Conservation (phyloP, 1,140 invertebrate species). For the Drosophila bipectinata region DNA sequence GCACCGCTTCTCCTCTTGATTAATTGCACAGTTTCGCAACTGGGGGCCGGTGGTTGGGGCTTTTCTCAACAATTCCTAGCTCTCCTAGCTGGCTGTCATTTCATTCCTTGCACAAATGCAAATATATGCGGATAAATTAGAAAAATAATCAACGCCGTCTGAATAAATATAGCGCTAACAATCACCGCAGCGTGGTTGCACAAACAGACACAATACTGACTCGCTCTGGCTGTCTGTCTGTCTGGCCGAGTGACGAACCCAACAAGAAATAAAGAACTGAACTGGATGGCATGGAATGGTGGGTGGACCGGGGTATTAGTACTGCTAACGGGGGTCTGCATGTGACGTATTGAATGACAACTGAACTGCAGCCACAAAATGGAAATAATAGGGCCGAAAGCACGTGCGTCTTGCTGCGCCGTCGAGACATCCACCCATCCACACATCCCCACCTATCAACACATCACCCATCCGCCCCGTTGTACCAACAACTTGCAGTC, state of each 20-base stretch:
- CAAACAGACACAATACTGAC: constrained; percentile 22
- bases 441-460: too few species aligned
- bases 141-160: constrained; percentile 52
- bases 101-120: constrained; percentile 42
- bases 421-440: neutral
- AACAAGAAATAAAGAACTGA: neutral
- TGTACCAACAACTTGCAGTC: constrained; percentile 8
- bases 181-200: constrained; percentile 46
- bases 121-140: constrained; percentile 56
- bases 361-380: neutral
- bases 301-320: neutral
- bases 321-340: constrained; percentile 11
- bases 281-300: neutral
- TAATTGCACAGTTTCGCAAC: constrained; percentile 38
- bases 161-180: constrained; percentile 58
- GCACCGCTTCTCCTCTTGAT: constrained; percentile 36
- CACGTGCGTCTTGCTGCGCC: constrained; percentile 27
- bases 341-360: constrained; percentile 55
- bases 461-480: constrained; percentile 24
- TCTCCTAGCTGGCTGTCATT: constrained; percentile 11
- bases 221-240: neutral
- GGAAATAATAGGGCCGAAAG: neutral
- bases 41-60: neutral
- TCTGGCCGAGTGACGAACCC: neutral
- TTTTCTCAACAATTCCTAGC: too few species aligned